Base-by-base conservation (phyloP, 1,140 invertebrate genomes). In the Ostrea denselamellosa region DNA sequence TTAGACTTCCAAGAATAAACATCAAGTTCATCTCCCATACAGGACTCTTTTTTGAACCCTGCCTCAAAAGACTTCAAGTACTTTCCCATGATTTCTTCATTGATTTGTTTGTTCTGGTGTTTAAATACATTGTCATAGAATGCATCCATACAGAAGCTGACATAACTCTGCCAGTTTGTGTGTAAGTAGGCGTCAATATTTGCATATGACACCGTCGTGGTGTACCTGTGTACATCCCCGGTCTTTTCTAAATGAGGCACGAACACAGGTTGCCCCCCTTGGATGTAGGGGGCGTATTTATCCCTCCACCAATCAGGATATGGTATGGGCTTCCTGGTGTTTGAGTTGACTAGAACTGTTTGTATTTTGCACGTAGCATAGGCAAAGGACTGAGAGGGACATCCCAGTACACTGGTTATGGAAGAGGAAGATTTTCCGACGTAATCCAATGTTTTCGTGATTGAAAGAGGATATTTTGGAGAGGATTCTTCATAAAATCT, bases 291-390 rank as follows among this genome's bases (percentile, higher is more conserved):
- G 8, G n/a, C 85, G 58, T 90, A 90, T 86, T 91, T 91, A 4
- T 65, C 56, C 28, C 81, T 85, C 90, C 90, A 91, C 90, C 90
- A 91, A 68, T 91, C 90, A 19, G 90, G 88, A 54, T 89, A 83
- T 34, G 90, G 68, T n/a, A 53, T 89, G 0, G 90, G 88, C 54
- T 86, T 89, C n/a, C 90, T 34, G 4, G 85, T 90, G 12, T 56
- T 65, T 22, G 89, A 68, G 51, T 90, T 85, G 4, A 91, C 88
- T 4, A 83, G 56, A 8, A 91, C 90, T 19, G 90, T 54, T 82
- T 90, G 89, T 62, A 88, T 86, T 51, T 56, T 85, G 52, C 86
- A 89, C 22, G 54, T 53, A 25, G 85, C 87, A 28, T 88, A 85
- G 0, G 77, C 77, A 12, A 86, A n/a, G 7, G 83, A 62, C 7